phyloP scores from a whole-genome alignment of 1,140 invertebrate species.

The Sminthurinus signatus region DNA sequence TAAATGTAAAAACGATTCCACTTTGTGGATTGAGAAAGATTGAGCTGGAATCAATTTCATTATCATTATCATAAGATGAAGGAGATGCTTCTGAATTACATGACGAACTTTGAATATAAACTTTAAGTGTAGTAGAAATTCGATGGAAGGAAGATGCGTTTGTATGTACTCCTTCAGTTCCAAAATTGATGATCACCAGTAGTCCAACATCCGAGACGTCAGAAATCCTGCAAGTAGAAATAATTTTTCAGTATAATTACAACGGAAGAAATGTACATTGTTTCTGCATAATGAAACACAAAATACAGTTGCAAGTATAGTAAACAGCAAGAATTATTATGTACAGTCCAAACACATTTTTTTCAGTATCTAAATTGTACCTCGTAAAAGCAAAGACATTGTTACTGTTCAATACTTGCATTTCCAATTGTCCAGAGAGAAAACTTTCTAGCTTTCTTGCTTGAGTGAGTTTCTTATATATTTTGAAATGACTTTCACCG shows the following conservation, averaged over 20 bases:
- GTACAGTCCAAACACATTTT: too few species aligned
- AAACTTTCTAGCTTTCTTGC: not conserved
- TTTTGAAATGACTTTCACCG: slow-evolving; percentile 36
- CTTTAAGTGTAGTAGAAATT: not conserved
- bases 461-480: slow-evolving; percentile 46
- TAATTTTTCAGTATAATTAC: not conserved
- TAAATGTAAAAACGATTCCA: slow-evolving; percentile 1
- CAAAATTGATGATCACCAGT: slow-evolving; percentile 10
- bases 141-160: slow-evolving; percentile 3
- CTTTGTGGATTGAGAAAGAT: not conserved
- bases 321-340: too few species aligned
- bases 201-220: not conserved
- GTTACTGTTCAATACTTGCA: not conserved
- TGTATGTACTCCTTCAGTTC: not conserved
- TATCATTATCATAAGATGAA: not conserved
- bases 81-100: not conserved
- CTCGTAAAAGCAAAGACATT: slow-evolving; percentile 15
- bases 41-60: not conserved
- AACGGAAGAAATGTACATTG: too few species aligned
- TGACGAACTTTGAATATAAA: not conserved
- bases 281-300: too few species aligned
- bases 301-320: too few species aligned
- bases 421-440: slow-evolving; percentile 4
- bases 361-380: not conserved
- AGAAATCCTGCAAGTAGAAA: slow-evolving; percentile 2